Conservation (phyloP, 53 echinoderm and acorn worm species). For the Patiria pectinifera region DNA sequence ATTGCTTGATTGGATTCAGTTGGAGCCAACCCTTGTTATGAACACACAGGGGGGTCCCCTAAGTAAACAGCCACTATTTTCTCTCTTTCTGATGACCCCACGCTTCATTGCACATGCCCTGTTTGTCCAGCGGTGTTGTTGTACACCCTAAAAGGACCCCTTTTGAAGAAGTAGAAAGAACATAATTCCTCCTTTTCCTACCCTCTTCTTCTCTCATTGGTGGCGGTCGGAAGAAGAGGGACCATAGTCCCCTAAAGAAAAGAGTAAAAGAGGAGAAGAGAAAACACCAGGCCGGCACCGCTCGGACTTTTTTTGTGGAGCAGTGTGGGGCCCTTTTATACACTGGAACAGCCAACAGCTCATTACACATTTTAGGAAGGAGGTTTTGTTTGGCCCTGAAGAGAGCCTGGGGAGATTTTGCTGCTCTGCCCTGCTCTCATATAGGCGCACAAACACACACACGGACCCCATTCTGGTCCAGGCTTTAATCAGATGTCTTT, state of each 20-base stretch:
- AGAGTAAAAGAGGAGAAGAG: no score
- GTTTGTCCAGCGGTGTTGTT: conserved; percentile 28
- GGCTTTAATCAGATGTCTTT: conserved; percentile 43
- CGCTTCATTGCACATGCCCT: conserved; percentile 6
- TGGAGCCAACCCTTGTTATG: conserved; percentile 46
- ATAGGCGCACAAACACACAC: neutral
- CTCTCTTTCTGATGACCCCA: neutral
- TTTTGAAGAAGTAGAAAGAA: conserved; percentile 3
- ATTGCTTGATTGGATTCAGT: conserved; percentile 38
- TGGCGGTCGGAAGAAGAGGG: neutral
- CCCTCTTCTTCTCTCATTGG: neutral
- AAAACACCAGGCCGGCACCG: neutral
- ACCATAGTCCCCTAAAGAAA: neutral
- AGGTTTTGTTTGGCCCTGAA: conserved; percentile 51
- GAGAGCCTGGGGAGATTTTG: conserved; percentile 9
- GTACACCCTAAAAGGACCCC: neutral
- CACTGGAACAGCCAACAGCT: conserved; percentile 18
- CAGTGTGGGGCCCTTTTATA: conserved; percentile 24
- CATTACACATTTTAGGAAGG: conserved; percentile 10
- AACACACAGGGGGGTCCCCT: conserved; percentile 30
- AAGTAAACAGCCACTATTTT: conserved; percentile 40
- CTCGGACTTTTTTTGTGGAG: neutral
- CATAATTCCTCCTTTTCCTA: conserved; percentile 38
- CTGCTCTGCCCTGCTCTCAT: neutral
- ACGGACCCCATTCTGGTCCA: neutral